phyloP scores from a whole-genome alignment of 2,797 vertebrate genomes.

The Staurois parvus region DNA sequence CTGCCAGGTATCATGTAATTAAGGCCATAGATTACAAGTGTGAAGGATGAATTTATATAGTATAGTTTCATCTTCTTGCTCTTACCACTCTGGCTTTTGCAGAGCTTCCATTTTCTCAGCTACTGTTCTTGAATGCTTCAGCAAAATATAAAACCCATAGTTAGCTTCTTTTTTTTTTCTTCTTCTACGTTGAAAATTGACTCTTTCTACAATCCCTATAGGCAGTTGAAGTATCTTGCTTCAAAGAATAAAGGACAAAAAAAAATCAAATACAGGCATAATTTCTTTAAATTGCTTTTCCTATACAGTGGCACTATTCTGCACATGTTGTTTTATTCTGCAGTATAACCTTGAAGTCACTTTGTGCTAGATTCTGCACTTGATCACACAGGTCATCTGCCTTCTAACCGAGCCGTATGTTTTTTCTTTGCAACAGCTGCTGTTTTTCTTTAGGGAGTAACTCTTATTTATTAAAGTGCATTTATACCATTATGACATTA shows the following conservation, averaged over 20 bases:
- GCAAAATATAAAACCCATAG: neutral
- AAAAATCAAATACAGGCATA: neutral
- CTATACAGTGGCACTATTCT: neutral
- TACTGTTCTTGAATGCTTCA: neutral
- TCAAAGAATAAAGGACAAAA: neutral
- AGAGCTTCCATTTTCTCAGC: neutral
- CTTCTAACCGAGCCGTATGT: conserved; percentile 36
- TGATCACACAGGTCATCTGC: conserved; percentile 37
- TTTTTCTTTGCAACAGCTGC: conserved; percentile 48
- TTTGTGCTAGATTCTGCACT: conserved; percentile 35
- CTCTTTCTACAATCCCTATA: neutral
- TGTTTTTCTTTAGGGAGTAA: conserved; percentile 34
- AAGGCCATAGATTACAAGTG: neutral
- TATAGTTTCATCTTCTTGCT: neutral
- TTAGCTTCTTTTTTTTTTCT: neutral
- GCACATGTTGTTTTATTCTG: neutral
- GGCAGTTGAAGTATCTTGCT: neutral
- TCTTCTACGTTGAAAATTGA: neutral
- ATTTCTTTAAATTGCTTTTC: neutral
- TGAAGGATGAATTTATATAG: neutral
- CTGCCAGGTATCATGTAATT: neutral
- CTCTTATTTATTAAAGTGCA: conserved; percentile 18
- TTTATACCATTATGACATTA: conserved; percentile 13
- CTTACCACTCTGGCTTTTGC: neutral
- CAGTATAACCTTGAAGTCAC: conserved; percentile 42